These are phyloP conservation scores for Diabrotica balteata DNA, from an alignment of 2,888 invertebrate genomes.

Conservation along the genomic window DNA sequence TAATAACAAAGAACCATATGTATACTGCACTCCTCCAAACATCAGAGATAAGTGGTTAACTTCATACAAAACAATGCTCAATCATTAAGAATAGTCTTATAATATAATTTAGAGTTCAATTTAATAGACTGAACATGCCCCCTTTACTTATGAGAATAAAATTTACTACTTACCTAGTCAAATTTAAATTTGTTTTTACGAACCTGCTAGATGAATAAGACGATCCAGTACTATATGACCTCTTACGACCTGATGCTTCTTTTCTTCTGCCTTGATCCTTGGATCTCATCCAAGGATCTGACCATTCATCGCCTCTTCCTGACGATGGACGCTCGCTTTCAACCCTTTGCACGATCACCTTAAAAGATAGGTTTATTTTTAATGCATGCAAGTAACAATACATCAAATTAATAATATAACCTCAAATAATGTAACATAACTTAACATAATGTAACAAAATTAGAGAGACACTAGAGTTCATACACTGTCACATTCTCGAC, in stretches of 20 bases:
- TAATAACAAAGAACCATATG: no score
- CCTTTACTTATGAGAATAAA: neutral
- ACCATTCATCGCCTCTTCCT: conserved; percentile 85
- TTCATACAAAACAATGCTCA: no score
- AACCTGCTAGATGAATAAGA: conserved; percentile 71
- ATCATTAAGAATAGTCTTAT: neutral
- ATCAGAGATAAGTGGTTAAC: no score
- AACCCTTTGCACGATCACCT: conserved; percentile 77
- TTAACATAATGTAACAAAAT: no score
- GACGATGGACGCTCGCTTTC: conserved; percentile 61
- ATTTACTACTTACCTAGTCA: no score
- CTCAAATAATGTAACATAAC: no score
- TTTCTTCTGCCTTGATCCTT: conserved; percentile 68
- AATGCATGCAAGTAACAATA: no score
- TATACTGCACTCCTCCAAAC: no score
- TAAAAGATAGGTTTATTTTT: neutral
- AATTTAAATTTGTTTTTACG: neutral
- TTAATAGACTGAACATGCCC: neutral
- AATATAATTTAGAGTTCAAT: neutral
- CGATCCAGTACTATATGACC: conserved; percentile 77
- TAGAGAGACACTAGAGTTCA: no score
- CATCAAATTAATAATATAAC: no score
- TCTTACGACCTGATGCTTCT: conserved; percentile 61
- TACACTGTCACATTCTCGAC: no score
- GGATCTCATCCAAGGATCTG: conserved; percentile 91